Percentiles rank a stretch among this genome's conserved stretches.
These are phyloP conservation scores for Cairina moschata DNA, from an alignment of 2,113 vertebrate species.

Conservation along the genomic window DNA sequence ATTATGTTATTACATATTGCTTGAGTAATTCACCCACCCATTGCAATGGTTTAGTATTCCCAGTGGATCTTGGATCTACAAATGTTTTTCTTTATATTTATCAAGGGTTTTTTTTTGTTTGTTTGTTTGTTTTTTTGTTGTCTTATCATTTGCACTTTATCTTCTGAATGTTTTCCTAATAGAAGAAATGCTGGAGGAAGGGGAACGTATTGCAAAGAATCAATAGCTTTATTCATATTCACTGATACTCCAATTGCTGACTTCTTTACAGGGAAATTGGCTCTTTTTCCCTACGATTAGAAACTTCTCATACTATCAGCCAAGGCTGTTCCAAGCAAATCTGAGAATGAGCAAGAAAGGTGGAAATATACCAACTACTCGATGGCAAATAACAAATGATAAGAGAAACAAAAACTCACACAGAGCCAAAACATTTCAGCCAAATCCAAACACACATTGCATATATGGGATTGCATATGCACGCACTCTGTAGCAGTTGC, in stretches of 20 bases:
- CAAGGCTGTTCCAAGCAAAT: conserved; percentile 23
- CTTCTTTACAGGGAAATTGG: not conserved
- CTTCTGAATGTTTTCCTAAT: not conserved
- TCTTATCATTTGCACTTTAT: not conserved
- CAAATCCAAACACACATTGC: conserved; percentile 9
- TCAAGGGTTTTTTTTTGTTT: not conserved
- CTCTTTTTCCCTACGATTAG: not conserved
- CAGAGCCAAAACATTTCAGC: conserved; percentile 23
- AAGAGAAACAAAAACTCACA: conserved; percentile 5
- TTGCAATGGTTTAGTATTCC: not conserved
- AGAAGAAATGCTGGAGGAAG: not conserved
- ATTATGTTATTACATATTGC: not conserved
- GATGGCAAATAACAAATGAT: conserved; percentile 24
- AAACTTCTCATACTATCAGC: conserved; percentile 10
- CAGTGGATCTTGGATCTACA: not conserved
- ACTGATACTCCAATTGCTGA: not conserved
- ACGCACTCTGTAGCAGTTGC: not conserved
- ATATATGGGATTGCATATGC: not conserved
- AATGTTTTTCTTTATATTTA: not conserved
- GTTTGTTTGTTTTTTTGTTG: not conserved
- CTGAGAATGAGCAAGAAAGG: conserved; percentile 7
- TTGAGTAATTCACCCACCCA: not conserved
- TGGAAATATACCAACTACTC: conserved; percentile 31
- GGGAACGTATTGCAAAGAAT: not conserved
- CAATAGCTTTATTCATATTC: not conserved